Base-by-base conservation (phyloP, 2,888 invertebrate genomes). In the Tuberolachnus salignus region DNA sequence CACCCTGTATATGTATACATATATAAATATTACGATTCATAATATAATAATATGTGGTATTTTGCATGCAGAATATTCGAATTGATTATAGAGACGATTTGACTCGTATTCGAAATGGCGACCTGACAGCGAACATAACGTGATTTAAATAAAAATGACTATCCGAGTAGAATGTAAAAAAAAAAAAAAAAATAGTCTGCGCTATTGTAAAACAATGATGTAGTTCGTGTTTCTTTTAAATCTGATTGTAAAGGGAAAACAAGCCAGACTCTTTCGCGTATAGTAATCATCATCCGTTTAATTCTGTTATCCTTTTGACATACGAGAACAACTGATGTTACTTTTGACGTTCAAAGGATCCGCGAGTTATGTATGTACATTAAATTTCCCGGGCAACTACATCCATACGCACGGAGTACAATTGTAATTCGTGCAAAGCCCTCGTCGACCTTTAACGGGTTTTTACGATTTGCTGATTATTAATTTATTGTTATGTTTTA, bases 161-260 rank as follows among this genome's bases (percentile, higher is more conserved):
- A 53, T 1, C 8, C 11, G 13, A 19, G 13, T 11, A 13, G 19
- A 69, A 14, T 69, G 13, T 13, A 14, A 6, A 51, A 69, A 34
- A 69, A 67, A 67, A 44, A 46, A 67, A 21, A 66, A 49, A 26
- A 53, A 69, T 69, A 19, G 53, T 42, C 26, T 16, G 55, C 21
- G 16, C 21, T 44, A 57, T 70, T 19, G 19, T 16, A 14, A 11
- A 70, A 21, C 44, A 23, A 70, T 70, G 55, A 70, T 23, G 42
- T 21, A 34, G 42, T 70, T 70, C 23, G 21, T 44, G 6, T 16
- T 46, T 64, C 19, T 70, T 55, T 23, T 3, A 53, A 70, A 57
- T 70, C 44, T 16, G 6, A 23, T n/a, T 57, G 55, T 55, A 23
- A 21, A 70, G 55, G 10, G 44, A 70, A 70, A 44, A 57, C 53